A percentile compares a stretch with the other conserved stretches of the same genome.
These are phyloP conservation scores for Gallirallus australis DNA, from an alignment of 2,797 vertebrate genomes.

Conservation along the genomic window DNA sequence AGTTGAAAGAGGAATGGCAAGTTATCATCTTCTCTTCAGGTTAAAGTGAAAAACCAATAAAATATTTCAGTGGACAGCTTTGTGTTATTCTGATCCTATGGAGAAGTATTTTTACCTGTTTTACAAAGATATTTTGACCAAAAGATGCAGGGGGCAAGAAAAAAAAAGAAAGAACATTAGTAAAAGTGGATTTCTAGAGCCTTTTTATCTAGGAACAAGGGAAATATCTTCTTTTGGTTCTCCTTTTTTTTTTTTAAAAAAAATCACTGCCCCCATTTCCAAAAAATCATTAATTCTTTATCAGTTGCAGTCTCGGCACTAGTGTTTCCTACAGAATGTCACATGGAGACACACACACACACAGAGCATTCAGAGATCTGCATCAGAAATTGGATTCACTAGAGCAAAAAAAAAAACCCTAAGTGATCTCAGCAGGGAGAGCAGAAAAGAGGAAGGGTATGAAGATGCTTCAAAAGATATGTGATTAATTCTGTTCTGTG, in stretches of 20 bases:
- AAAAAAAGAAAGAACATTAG: not conserved
- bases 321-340: not conserved
- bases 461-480: not conserved
- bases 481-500: not conserved
- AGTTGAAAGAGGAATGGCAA: not conserved
- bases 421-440: not conserved
- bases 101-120: not conserved
- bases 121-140: not conserved
- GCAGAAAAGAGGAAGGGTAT: not conserved
- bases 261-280: not conserved
- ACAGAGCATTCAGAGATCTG: not conserved
- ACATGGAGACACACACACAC: not conserved
- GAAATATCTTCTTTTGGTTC: not conserved
- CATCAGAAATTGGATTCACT: conserved; percentile 1
- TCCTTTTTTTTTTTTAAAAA: not conserved
- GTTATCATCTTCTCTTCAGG: not conserved
- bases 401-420: not conserved
- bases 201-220: not conserved
- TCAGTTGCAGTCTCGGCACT: not conserved
- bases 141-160: not conserved
- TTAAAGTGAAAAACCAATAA: not conserved
- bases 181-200: not conserved
- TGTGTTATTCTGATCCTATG: not conserved
- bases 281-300: conserved; percentile 56
- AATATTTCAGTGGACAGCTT: not conserved